Conservation (phyloP, 2,888 invertebrate genomes). For the Notodonta ziczac region DNA sequence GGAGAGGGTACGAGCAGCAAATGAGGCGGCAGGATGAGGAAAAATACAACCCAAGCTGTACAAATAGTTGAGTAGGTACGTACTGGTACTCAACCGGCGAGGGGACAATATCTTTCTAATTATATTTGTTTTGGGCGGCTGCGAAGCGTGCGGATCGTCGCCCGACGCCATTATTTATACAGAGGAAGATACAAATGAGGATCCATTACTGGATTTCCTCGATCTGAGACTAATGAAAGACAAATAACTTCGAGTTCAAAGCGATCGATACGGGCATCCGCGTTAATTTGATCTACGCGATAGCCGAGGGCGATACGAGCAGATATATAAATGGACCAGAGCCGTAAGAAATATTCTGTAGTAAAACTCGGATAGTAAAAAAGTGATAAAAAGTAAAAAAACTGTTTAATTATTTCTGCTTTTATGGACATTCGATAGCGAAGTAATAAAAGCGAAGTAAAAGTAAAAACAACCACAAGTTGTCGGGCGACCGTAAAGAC, state of each 20-base stretch:
- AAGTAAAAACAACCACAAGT: slow-evolving; percentile 52
- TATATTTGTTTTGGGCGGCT: slow-evolving; percentile 66
- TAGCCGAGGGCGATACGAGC: slow-evolving; percentile 29
- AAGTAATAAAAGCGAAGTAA: slow-evolving; percentile 57
- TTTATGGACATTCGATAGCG: slow-evolving; percentile 10
- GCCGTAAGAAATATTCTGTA: slow-evolving; percentile 17
- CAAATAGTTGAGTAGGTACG: slow-evolving; percentile 28
- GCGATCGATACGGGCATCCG: slow-evolving; percentile 67
- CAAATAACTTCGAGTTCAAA: slow-evolving; percentile 74
- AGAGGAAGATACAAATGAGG: slow-evolving; percentile 76
- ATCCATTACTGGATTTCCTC: slow-evolving; percentile 77
- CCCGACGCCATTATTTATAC: slow-evolving; percentile 70
- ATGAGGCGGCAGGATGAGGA: background rate
- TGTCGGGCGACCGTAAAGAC: slow-evolving; percentile 52
- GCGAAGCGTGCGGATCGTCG: slow-evolving; percentile 56
- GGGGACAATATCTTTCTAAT: slow-evolving; percentile 63
- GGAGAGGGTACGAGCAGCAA: background rate
- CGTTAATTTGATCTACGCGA: slow-evolving; percentile 65
- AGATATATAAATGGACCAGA: slow-evolving; percentile 22
- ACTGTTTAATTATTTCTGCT: slow-evolving; percentile 8
- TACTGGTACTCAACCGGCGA: slow-evolving; percentile 30
- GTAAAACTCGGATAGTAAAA: slow-evolving; percentile 11
- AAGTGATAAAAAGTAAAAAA: slow-evolving; percentile 8
- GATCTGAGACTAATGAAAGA: slow-evolving; percentile 76
- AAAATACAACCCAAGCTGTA: slow-evolving; percentile 10